Evolutionary conservation across 2,888 invertebrate species (phyloP).

Genomic region (Xiphydria camelus): DNA sequence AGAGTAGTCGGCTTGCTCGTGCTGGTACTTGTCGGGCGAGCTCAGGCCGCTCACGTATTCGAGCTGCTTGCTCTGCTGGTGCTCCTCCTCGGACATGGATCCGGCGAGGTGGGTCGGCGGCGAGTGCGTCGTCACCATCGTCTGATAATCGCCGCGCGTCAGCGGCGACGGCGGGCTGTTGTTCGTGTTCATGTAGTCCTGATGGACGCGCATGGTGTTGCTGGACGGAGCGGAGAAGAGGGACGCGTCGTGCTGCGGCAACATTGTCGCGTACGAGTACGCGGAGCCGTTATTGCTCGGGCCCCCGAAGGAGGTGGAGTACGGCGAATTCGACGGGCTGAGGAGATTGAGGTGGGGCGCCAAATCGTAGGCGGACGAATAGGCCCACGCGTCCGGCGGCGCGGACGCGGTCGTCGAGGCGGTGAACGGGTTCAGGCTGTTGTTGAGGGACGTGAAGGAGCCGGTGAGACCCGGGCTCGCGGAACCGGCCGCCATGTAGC

Average conservation of each 20-base stretch:
- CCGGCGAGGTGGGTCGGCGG: constrained; percentile 39
- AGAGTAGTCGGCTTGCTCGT: constrained; percentile 66
- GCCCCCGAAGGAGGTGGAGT: constrained; percentile 63
- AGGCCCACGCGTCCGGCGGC: constrained; percentile 80
- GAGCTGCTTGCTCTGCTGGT: constrained; percentile 44
- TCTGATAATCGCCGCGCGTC: constrained; percentile 50
- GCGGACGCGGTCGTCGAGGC: constrained; percentile 60
- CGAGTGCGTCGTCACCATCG: constrained; percentile 51
- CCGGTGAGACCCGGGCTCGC: constrained; percentile 48
- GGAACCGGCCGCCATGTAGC: constrained; percentile 57
- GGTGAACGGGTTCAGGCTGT: constrained; percentile 67
- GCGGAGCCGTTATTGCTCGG: constrained; percentile 51
- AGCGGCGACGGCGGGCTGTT: constrained; percentile 69
- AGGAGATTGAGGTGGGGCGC: constrained; percentile 75
- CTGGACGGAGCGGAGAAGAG: constrained; percentile 64
- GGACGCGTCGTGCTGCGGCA: constrained; percentile 75
- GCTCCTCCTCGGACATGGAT: constrained; percentile 52
- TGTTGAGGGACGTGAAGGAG: constrained; percentile 63
- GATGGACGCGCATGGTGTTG: constrained; percentile 64
- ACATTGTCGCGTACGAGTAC: constrained; percentile 60
- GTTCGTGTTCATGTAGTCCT: constrained; percentile 67
- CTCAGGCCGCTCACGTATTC: constrained; percentile 53
- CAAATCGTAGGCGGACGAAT: constrained; percentile 77
- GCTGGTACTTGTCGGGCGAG: constrained; percentile 62
- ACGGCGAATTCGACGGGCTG: constrained; percentile 69